phyloP scores from a whole-genome alignment of 2,888 invertebrate species.

The Heliconius aoede region DNA sequence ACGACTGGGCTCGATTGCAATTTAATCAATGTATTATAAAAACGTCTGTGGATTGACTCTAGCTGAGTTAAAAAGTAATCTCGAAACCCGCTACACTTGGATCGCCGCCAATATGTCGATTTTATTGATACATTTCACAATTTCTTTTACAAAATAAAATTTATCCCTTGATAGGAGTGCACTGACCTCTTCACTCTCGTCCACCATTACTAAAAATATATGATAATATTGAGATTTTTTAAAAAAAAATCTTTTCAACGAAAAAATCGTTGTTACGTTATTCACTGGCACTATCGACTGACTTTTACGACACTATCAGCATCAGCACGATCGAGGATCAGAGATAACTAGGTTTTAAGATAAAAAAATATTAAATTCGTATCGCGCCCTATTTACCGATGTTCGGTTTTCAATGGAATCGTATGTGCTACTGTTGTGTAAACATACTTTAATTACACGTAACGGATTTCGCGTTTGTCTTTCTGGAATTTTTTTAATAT shows the following conservation, averaged over 20 bases:
- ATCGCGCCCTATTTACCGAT: constrained; percentile 42
- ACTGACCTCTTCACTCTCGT: constrained; percentile 61
- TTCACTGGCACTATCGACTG: constrained; percentile 37
- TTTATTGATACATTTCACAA: constrained; percentile 41
- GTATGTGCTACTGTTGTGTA: not conserved
- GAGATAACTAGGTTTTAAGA: constrained; percentile 52
- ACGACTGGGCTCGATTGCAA: constrained; percentile 18
- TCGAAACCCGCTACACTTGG: constrained; percentile 48
- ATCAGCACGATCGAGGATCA: constrained; percentile 55
- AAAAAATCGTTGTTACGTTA: not conserved
- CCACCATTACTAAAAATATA: constrained; percentile 51
- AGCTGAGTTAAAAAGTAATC: constrained; percentile 39
- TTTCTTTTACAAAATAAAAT: constrained; percentile 31
- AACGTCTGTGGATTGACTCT: constrained; percentile 30
- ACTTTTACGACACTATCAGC: constrained; percentile 52
- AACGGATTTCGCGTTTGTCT: constrained; percentile 15
- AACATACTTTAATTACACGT: constrained; percentile 18
- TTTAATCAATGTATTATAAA: constrained; percentile 34
- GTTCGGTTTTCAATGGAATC: constrained; percentile 3
- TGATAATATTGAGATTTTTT: not conserved
- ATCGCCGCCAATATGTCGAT: constrained; percentile 48
- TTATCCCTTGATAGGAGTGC: constrained; percentile 41
- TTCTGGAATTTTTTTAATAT: constrained; percentile 21
- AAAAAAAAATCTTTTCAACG: no score
- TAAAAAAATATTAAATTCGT: constrained; percentile 49